Evolutionary conservation across 2,888 invertebrate species (phyloP), one percentile per base, ranked within the genome.

Genomic region (Meiosimyza platycephala): DNA sequence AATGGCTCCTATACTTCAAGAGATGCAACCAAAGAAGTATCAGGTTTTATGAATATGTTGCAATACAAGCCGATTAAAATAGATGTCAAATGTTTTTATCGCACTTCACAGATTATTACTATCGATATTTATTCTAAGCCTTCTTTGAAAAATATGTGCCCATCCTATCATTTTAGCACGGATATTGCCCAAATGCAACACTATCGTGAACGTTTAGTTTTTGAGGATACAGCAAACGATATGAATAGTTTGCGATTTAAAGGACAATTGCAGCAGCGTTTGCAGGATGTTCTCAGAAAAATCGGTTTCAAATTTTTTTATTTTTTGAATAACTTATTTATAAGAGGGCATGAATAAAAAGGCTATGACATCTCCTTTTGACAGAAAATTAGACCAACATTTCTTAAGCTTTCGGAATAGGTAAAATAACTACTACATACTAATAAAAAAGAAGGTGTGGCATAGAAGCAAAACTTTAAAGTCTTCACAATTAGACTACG

Each of bases 31-130:
- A n/a, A n/a, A n/a, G 40, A 92, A 80, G 91, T 93, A 79, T 95
- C 95, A 65, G 90, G 89, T 78, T 95, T 95, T 87, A 91, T 96
- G 92, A 96, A 96, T 88, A 96, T 97, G 96, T 86, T 96, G 83
- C 95, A 95, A 86, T 96, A 96, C 88, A 95, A 96, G n/a, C 94
- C 94, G 86, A 95, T 94, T 0, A 94, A 94, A 77, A 93, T 93
- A 86, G 96, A 95, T 86, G 92, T 95, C 79, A 97, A 97, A 88
- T 96, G 96, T 86, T 94, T 97, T 88, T 96, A 96, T 88, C 94
- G 95, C 88, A 94, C 96, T 18, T 93, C 93, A 80, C 91, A 93
- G 82, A 95, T 95, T 68, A 89, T 96, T 59, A 93, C 94, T 22
- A 89, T 96, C 76, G 96, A 97, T 89, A 97, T 97, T 88, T 96